Evolutionary conservation across 2,113 vertebrate species (phyloP).

Genomic region (Notarius lentiginosus): DNA sequence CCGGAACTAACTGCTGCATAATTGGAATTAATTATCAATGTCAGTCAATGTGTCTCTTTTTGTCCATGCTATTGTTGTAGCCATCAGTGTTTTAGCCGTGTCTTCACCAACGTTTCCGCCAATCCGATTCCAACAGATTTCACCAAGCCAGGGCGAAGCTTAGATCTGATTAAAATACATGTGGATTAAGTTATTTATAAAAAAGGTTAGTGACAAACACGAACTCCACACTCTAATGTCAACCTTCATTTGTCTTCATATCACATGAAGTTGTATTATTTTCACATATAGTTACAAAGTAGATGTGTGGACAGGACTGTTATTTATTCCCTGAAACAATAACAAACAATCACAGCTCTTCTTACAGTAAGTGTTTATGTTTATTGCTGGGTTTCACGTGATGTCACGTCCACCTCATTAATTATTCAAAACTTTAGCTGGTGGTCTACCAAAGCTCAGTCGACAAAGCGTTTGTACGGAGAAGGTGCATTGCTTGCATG

Average conservation of each 20-base stretch:
- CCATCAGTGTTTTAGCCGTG: not conserved
- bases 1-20: not conserved
- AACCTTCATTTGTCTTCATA: not conserved
- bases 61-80: not conserved
- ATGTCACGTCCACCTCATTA: too few species aligned
- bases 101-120: not conserved
- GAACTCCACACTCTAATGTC: too few species aligned
- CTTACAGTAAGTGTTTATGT: not conserved
- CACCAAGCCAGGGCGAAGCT: not conserved
- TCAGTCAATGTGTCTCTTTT: not conserved
- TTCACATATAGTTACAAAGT: not conserved
- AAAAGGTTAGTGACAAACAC: not conserved
- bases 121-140: not conserved
- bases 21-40: not conserved
- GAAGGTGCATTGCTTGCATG: too few species aligned
- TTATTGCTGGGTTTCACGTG: too few species aligned
- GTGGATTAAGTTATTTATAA: not conserved
- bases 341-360: not conserved
- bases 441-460: too few species aligned
- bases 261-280: not conserved
- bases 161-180: not conserved
- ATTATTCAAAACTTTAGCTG: too few species aligned
- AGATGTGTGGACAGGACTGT: not conserved
- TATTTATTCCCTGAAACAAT: not conserved
- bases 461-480: too few species aligned